Evolutionary conservation across 2,797 vertebrate species (phyloP), one percentile per base, ranked within the genome.

Genomic region (Nannoperca australis): DNA sequence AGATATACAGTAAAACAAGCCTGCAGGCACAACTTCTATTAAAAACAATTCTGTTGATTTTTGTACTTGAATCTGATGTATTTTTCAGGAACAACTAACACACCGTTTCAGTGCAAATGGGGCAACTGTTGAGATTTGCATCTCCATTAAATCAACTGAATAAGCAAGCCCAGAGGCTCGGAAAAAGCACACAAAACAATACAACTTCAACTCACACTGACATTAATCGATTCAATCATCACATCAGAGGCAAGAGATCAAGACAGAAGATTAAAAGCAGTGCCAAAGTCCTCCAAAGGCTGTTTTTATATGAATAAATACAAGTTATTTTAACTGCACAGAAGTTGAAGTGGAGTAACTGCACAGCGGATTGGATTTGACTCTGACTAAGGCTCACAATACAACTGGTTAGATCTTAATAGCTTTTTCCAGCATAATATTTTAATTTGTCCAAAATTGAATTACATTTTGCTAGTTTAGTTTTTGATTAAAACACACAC

Each of bases 171-270:
- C 81, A 0, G 34, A 27, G 65, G 83, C 71, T 49, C 10, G 0
- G 36, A 49, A 49, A 81, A 69, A 17, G 11, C 62, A 77, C 24
- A 65, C 36, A 22, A 60, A 82, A 79, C 59, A 88, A 58, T 30
- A 42, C 44, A 69, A 47, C 13, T 51, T 50, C 36, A 66, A 82
- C 59, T 54, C 27, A 45, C 30, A 20, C 66, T 45, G 56, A 78
- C 76, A 58, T 66, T 40, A 86, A 84, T 56, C 3, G 13, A 83
- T 82, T 78, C 42, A 82, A 58, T 82, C 55, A 68, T 70, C 69
- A 63, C 20, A 15, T 73, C 56, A 49, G 34, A n/a, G 70, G 42
- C 2, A 53, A 58, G 40, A 70, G 24, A 60, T 79, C 51, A 69
- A 53, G 65, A 73, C 30, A 59, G 32, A 72, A 58, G 59, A 85